Conservation (phyloP, 2,888 invertebrate species). For the Stictocephala bisonia region DNA sequence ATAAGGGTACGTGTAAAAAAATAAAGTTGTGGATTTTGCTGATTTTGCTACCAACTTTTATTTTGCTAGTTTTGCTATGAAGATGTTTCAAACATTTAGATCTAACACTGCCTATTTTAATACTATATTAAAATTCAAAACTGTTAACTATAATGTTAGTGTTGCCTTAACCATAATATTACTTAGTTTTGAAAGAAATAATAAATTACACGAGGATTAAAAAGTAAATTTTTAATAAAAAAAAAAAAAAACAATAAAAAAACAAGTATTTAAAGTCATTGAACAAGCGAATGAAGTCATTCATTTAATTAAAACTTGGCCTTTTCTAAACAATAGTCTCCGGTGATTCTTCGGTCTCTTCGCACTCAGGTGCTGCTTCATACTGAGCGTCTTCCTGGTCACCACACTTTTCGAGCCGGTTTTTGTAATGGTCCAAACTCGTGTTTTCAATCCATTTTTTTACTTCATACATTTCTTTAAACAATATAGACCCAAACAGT, state of each 20-base stretch:
- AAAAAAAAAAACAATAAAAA: no score
- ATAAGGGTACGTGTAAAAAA: no score
- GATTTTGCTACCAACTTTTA: constrained; percentile 5
- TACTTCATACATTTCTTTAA: no score
- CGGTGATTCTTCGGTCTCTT: constrained; percentile 17
- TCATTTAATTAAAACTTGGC: constrained; percentile 3
- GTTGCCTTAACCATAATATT: constrained; percentile 29
- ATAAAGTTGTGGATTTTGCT: constrained; percentile 32
- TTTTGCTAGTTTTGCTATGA: not conserved
- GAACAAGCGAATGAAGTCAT: constrained; percentile 3
- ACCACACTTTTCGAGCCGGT: constrained; percentile 8
- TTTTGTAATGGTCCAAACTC: not conserved
- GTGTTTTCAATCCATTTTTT: constrained; percentile 15
- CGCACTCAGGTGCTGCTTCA: constrained; percentile 11
- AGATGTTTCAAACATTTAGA: constrained; percentile 21
- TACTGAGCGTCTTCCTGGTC: constrained; percentile 5
- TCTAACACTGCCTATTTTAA: constrained; percentile 26
- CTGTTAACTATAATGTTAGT: constrained; percentile 37
- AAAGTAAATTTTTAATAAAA: constrained; percentile 6
- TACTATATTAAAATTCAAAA: constrained; percentile 13
- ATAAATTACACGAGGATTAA: constrained; percentile 20
- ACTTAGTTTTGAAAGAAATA: constrained; percentile 12
- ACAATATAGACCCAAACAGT: no score
- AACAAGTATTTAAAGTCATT: not conserved
- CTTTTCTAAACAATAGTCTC: constrained; percentile 15